A percentile compares a stretch with the other conserved stretches of the same genome.
Conservation (phyloP, 2,797 vertebrate genomes). For the Epinephelus awoara region DNA sequence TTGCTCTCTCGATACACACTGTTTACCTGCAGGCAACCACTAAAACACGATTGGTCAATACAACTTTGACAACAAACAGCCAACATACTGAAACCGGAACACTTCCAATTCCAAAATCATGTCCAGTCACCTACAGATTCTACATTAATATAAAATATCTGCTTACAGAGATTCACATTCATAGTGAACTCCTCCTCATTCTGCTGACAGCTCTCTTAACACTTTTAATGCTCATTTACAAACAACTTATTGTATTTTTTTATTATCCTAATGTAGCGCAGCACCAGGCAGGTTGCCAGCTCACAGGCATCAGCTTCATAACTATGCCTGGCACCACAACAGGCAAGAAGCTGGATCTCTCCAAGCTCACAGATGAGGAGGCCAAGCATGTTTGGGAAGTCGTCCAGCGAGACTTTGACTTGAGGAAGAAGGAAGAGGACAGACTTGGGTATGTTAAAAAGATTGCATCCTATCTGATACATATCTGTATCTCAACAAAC, state of each 20-base stretch:
- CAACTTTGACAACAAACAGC: too few species aligned
- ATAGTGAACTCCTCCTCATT: neutral
- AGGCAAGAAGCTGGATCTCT: constrained; percentile 93
- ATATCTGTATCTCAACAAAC: neutral
- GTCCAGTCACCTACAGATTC: too few species aligned
- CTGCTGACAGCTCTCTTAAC: neutral
- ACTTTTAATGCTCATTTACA: neutral
- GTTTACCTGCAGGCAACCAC: too few species aligned
- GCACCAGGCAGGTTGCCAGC: constrained; percentile 3
- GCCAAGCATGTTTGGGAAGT: constrained; percentile 94
- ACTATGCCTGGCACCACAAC: constrained; percentile 71
- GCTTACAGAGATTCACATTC: neutral
- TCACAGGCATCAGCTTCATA: constrained; percentile 7
- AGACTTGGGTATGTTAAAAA: constrained; percentile 88
- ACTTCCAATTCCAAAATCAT: too few species aligned
- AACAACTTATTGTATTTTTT: neutral
- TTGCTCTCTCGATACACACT: too few species aligned
- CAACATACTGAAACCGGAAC: too few species aligned
- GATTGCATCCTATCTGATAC: neutral
- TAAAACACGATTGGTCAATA: too few species aligned
- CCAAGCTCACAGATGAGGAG: constrained; percentile 94
- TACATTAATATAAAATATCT: too few species aligned
- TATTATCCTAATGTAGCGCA: neutral
- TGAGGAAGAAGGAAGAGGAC: constrained; percentile 93
- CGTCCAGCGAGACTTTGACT: constrained; percentile 92